A percentile compares a stretch with the other conserved stretches of the same genome.
phyloP scores from a whole-genome alignment of 2,888 invertebrate genomes.

The Sussaba pulchella region DNA sequence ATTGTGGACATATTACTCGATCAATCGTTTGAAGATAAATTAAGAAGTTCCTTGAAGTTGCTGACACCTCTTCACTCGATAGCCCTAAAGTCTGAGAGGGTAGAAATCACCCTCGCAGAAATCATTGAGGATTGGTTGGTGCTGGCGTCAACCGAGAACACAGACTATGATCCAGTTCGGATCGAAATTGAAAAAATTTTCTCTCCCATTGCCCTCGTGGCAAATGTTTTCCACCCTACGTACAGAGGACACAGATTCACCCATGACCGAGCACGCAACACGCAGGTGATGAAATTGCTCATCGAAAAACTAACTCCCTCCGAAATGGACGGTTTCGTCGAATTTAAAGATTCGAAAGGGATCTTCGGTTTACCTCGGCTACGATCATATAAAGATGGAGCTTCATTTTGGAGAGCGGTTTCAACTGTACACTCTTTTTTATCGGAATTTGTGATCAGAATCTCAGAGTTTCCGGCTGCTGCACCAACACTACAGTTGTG shows the following conservation, averaged over 20 bases:
- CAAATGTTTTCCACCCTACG: slow-evolving; percentile 30
- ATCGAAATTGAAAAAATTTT: slow-evolving; percentile 17
- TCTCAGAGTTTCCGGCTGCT: slow-evolving; percentile 5
- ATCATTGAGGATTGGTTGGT: not conserved
- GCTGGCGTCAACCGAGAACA: slow-evolving; percentile 13
- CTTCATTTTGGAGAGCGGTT: slow-evolving; percentile 16
- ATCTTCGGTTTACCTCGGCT: slow-evolving; percentile 22
- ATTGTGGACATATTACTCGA: slow-evolving; percentile 21
- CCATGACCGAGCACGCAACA: not conserved
- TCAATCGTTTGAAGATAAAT: slow-evolving; percentile 27
- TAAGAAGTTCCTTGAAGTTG: slow-evolving; percentile 29
- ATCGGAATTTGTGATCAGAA: not conserved
- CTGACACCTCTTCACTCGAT: slow-evolving; percentile 16
- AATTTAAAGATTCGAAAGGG: not conserved
- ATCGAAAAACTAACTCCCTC: slow-evolving; percentile 18
- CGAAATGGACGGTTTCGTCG: slow-evolving; percentile 25
- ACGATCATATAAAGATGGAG: slow-evolving; percentile 2
- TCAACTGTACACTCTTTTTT: not conserved
- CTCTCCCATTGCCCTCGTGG: slow-evolving; percentile 10
- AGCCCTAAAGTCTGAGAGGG: slow-evolving; percentile 3
- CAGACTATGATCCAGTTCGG: not conserved
- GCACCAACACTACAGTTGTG: slow-evolving; percentile 15
- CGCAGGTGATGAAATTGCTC: slow-evolving; percentile 10
- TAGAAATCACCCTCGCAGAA: slow-evolving; percentile 1
- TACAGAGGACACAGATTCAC: slow-evolving; percentile 33